phyloP scores from a whole-genome alignment of 1,140 invertebrate species.

The Scaptomyza montana region DNA sequence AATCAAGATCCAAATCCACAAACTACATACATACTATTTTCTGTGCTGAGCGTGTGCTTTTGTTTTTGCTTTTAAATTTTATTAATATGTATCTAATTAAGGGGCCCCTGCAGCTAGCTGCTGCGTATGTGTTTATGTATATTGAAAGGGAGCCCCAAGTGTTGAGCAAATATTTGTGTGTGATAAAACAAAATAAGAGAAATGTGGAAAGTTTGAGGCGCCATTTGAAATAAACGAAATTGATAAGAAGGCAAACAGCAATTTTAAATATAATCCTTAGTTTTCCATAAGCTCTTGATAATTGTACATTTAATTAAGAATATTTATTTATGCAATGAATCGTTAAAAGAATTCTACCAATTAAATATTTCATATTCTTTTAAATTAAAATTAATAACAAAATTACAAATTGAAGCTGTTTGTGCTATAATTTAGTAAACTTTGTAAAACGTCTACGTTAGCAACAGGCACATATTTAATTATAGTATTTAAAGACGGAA shows the following conservation, averaged over 20 bases:
- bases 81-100: no score
- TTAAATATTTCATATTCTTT: no score
- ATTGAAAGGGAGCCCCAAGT: constrained; percentile 4
- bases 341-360: no score
- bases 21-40: constrained; percentile 14
- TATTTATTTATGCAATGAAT: no score
- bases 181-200: constrained; percentile 31
- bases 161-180: constrained; percentile 31
- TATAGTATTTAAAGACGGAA: constrained; percentile 8
- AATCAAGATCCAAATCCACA: constrained; percentile 12
- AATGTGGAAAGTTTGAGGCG: constrained; percentile 6
- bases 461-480: constrained; percentile 2
- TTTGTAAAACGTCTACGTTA: constrained; percentile 1
- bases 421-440: neutral
- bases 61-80: constrained; percentile 8
- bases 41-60: neutral
- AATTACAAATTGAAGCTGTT: neutral
- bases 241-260: constrained; percentile 11
- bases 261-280: constrained; percentile 10
- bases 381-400: neutral
- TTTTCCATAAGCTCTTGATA: no score
- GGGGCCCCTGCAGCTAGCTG: no score
- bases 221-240: constrained; percentile 8
- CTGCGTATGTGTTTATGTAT: constrained; percentile 12
- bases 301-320: no score